phyloP scores from a whole-genome alignment of 2,797 vertebrate species.

The Clarias laeviceps region DNA sequence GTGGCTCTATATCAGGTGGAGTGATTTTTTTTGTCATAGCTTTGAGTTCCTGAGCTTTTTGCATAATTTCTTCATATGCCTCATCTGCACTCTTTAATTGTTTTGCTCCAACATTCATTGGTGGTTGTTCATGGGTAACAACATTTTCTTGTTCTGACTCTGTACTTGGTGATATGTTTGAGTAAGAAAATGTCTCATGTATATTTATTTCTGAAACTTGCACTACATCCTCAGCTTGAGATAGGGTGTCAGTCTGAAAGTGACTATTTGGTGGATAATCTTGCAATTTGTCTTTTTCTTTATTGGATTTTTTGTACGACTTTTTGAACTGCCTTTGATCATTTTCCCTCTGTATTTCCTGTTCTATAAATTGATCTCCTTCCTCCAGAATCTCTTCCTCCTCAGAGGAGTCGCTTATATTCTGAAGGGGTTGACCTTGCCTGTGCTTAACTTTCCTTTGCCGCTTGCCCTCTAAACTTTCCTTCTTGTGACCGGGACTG shows the following conservation, averaged over 20 bases:
- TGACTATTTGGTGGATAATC: slow-evolving; percentile 82
- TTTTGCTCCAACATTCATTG: slow-evolving; percentile 64
- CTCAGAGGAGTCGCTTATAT: slow-evolving; percentile 95
- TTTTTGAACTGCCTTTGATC: slow-evolving; percentile 81
- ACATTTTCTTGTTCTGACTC: slow-evolving; percentile 88
- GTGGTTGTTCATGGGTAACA: slow-evolving; percentile 2
- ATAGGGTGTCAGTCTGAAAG: slow-evolving; percentile 81
- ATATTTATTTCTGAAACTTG: slow-evolving; percentile 83
- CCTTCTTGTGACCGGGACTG: slow-evolving; percentile 88
- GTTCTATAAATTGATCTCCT: slow-evolving; percentile 80
- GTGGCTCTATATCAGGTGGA: slow-evolving; percentile 89
- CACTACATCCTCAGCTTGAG: slow-evolving; percentile 84
- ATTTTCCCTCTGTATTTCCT: slow-evolving; percentile 80
- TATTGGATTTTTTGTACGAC: slow-evolving; percentile 81
- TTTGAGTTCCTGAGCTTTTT: slow-evolving; percentile 83
- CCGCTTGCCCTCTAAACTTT: slow-evolving; percentile 86
- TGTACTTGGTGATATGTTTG: slow-evolving; percentile 88
- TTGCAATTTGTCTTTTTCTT: slow-evolving; percentile 80
- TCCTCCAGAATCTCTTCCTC: slow-evolving; percentile 87
- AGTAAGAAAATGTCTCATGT: slow-evolving; percentile 83
- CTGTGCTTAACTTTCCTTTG: slow-evolving; percentile 91
- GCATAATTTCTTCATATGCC: slow-evolving; percentile 92
- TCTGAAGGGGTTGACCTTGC: slow-evolving; percentile 86
- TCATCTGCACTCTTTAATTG: slow-evolving; percentile 89
- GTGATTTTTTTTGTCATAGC: slow-evolving; percentile 80